phyloP scores from a whole-genome alignment of 2,113 vertebrate species.

The Pygoscelis adeliae region DNA sequence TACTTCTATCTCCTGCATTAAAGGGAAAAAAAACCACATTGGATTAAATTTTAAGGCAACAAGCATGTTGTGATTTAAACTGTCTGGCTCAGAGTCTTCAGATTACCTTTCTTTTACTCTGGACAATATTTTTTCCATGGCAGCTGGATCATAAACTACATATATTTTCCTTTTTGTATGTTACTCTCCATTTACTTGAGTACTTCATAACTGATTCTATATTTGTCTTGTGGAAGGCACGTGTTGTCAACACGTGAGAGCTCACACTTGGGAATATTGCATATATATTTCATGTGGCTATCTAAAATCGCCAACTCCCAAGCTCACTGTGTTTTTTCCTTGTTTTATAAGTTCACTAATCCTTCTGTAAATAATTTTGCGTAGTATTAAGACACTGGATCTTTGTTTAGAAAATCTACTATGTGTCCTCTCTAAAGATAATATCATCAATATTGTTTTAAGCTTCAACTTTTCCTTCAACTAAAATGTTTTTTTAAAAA shows the following conservation, averaged over 20 bases:
- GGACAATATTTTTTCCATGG: not conserved
- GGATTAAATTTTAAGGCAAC: not conserved
- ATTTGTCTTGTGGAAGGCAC: not conserved
- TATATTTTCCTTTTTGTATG: not conserved
- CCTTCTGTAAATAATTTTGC: not conserved
- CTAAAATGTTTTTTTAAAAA: not conserved
- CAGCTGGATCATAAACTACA: not conserved
- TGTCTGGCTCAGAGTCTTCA: not conserved
- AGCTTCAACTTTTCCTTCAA: not conserved
- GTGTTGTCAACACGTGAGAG: not conserved
- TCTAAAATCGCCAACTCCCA: not conserved
- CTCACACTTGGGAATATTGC: not conserved
- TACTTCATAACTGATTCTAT: not conserved
- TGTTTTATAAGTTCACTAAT: not conserved
- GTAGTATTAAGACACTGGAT: not conserved
- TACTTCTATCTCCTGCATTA: not conserved
- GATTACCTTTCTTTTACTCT: not conserved
- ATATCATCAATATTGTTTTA: not conserved
- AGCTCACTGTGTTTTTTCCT: not conserved
- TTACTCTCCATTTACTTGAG: not conserved
- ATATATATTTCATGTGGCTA: not conserved
- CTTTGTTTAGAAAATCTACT: not conserved
- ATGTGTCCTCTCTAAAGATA: not conserved
- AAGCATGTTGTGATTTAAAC: not conserved
- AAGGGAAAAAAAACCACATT: not conserved